phyloP scores from a whole-genome alignment of 2,113 vertebrate genomes.

The Oceanites oceanicus region DNA sequence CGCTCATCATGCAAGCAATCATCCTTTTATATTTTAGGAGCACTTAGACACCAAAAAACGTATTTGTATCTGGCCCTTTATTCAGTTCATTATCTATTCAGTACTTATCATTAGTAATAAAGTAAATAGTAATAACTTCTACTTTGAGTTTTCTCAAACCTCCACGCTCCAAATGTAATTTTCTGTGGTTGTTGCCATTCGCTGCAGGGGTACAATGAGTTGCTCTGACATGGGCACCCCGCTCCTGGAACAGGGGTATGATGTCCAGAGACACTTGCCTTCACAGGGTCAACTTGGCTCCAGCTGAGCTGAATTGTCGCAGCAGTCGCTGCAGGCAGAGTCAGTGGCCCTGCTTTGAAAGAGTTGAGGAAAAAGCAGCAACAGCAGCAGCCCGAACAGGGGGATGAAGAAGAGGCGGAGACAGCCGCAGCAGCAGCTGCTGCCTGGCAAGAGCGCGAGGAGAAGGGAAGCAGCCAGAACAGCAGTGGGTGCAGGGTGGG shows the following conservation, averaged over 20 bases:
- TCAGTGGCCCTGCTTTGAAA: not conserved
- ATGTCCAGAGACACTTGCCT: not conserved
- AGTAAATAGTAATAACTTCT: not conserved
- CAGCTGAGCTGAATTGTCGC: fast-evolving
- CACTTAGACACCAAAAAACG: not conserved
- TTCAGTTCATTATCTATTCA: not conserved
- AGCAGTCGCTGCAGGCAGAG: not conserved
- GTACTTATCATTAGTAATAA: not conserved
- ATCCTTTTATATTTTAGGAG: not conserved
- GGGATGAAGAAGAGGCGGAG: not conserved
- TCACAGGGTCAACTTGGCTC: not conserved
- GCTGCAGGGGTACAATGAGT: not conserved
- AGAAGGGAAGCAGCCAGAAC: not conserved
- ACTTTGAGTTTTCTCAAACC: not conserved
- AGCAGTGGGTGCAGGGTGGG: not conserved
- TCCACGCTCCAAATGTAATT: not conserved
- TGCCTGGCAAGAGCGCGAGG: not conserved
- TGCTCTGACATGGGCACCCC: not conserved
- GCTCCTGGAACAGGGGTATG: not conserved
- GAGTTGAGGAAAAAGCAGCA: not conserved
- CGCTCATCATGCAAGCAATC: not conserved
- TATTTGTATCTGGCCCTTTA: not conserved
- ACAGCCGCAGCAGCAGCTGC: not conserved
- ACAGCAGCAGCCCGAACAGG: not conserved
- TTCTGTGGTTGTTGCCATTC: not conserved